These are phyloP conservation scores for Procavia capensis DNA, from an alignment of 2,113 vertebrate species.

Conservation along the genomic window DNA sequence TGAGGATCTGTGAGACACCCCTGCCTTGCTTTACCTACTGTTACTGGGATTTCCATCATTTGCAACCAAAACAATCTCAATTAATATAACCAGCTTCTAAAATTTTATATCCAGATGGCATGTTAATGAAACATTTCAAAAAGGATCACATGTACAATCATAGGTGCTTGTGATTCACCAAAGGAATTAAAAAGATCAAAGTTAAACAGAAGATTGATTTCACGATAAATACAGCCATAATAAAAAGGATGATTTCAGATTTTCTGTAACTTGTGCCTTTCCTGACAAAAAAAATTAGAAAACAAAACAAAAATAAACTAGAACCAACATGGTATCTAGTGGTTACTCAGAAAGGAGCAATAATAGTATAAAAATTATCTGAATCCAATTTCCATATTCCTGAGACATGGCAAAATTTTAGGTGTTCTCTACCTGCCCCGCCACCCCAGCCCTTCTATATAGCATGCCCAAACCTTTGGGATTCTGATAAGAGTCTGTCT, in stretches of 20 bases:
- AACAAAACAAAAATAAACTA: constrained; percentile 18
- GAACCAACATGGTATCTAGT: neutral
- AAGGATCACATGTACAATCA: neutral
- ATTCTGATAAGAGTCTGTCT: neutral
- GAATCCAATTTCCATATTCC: neutral
- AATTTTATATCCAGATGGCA: neutral
- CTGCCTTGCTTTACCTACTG: neutral
- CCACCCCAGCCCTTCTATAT: neutral
- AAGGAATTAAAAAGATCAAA: constrained; percentile 38
- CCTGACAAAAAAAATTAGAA: neutral
- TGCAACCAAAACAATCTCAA: neutral
- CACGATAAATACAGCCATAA: neutral
- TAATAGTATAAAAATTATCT: neutral
- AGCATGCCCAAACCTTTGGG: neutral
- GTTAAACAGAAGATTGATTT: constrained; percentile 27
- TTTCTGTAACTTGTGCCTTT: constrained; percentile 25
- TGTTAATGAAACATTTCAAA: constrained; percentile 36
- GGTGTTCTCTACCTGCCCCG: neutral
- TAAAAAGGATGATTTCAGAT: neutral
- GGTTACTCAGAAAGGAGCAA: neutral
- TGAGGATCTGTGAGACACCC: neutral
- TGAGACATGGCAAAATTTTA: neutral
- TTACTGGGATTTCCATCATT: neutral
- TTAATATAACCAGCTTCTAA: neutral
- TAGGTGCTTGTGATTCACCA: constrained; percentile 15